Percentiles rank a stretch among this genome's conserved stretches.
These are phyloP conservation scores for Rotaria magnacalcarata DNA, from an alignment of 2,888 invertebrate species.

Conservation along the genomic window DNA sequence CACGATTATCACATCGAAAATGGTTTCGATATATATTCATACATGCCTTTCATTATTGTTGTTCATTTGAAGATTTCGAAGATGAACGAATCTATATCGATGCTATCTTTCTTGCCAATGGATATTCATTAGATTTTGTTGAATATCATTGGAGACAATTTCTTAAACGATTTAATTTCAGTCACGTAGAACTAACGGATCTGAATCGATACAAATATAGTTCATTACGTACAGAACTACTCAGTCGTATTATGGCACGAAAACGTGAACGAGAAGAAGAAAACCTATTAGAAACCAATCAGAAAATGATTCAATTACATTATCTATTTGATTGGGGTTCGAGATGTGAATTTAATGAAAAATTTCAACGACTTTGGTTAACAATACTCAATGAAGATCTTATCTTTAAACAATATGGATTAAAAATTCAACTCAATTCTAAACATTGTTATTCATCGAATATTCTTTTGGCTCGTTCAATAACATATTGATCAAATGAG, in stretches of 20 bases:
- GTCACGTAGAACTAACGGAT: too few relatives aligned
- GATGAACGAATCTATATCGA: not conserved
- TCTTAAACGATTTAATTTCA: not conserved
- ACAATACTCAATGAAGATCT: not conserved
- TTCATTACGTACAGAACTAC: not conserved
- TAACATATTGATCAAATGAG: too few relatives aligned
- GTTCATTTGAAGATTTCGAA: not conserved
- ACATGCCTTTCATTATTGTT: not conserved
- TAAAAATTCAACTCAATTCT: not conserved
- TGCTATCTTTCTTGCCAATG: not conserved
- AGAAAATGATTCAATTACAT: not conserved
- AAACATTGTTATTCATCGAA: not conserved
- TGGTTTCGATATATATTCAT: not conserved
- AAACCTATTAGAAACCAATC: not conserved
- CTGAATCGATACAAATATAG: not conserved
- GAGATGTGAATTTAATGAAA: not conserved
- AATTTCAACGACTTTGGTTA: not conserved
- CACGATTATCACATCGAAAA: not conserved
- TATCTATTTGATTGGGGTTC: constrained; percentile 5
- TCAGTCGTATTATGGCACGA: not conserved
- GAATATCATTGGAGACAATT: not conserved
- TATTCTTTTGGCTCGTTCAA: not conserved
- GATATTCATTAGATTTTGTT: not conserved
- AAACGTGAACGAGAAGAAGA: not conserved
- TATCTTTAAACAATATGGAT: not conserved